phyloP scores from a whole-genome alignment of 23 tunicate species.

The Halocynthia aurantium region DNA sequence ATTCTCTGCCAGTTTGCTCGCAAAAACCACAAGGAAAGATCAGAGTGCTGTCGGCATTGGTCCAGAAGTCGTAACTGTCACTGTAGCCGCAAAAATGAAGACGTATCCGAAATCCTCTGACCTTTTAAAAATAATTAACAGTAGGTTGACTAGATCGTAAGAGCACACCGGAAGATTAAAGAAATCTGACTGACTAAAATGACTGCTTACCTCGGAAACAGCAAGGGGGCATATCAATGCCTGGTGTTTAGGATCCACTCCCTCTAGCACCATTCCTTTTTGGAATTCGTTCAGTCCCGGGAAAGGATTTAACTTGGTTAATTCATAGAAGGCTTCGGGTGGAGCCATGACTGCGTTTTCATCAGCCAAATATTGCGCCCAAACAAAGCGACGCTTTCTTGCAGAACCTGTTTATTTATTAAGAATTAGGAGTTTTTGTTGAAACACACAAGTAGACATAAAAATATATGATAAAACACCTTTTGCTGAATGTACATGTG shows the following conservation, averaged over 20 bases:
- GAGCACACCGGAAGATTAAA: background rate
- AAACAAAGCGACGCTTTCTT: constrained; percentile 19
- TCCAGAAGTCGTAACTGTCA: constrained; percentile 54
- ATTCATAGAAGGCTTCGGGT: constrained; percentile 5
- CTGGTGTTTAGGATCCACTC: constrained; percentile 56
- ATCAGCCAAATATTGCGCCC: constrained; percentile 33
- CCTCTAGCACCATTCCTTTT: constrained; percentile 47
- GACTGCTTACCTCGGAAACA: constrained; percentile 15
- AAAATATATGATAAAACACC: no score
- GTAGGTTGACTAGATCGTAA: background rate
- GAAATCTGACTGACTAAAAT: background rate
- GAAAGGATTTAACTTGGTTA: constrained; percentile 30
- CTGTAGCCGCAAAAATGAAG: constrained; percentile 59
- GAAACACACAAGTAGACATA: no score
- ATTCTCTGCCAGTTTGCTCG: constrained; percentile 41
- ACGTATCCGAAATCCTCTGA: constrained; percentile 49
- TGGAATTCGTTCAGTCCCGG: constrained; percentile 39
- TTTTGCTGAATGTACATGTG: no score
- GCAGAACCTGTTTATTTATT: no score
- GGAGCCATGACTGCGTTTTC: constrained; percentile 36
- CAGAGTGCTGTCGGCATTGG: constrained; percentile 43
- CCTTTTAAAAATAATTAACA: background rate
- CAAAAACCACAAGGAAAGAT: constrained; percentile 81
- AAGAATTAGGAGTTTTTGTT: no score
- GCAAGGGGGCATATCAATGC: constrained; percentile 39